Percentiles rank a stretch among this genome's conserved stretches.
Evolutionary conservation across 2,113 vertebrate genomes (phyloP).

Genomic region (Ptyas mucosa): DNA sequence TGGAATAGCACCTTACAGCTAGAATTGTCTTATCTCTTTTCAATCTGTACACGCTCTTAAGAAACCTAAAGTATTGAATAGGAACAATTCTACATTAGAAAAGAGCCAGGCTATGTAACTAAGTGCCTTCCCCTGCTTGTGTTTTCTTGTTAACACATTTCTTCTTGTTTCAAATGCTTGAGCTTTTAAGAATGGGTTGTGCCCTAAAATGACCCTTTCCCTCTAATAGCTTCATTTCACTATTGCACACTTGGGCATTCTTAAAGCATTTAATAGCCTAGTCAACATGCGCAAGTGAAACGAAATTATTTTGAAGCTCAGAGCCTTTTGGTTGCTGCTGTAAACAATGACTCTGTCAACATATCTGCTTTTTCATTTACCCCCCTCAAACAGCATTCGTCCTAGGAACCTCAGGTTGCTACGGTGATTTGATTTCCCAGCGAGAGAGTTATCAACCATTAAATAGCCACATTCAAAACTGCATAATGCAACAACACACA

Average conservation of each 20-base stretch:
- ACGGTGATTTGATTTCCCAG: conserved; percentile 28
- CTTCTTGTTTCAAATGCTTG: background rate
- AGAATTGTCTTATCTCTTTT: background rate
- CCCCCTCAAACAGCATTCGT: conserved; percentile 5
- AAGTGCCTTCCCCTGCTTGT: background rate
- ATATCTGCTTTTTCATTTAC: background rate
- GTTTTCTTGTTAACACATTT: background rate
- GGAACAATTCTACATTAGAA: background rate
- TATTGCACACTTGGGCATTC: background rate
- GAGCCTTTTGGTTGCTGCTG: background rate
- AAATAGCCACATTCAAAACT: background rate
- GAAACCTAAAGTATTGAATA: background rate
- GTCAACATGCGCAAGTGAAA: background rate
- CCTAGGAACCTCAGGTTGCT: conserved; percentile 19
- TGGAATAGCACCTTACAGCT: background rate
- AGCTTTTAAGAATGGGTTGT: background rate
- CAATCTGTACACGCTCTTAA: background rate
- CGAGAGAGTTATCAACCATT: conserved; percentile 6
- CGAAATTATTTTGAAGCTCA: background rate
- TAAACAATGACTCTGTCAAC: conserved; percentile 1
- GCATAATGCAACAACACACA: background rate
- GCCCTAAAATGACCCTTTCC: background rate
- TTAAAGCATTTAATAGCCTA: conserved; percentile 1
- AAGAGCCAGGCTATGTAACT: background rate
- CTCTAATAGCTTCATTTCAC: background rate